A percentile compares a stretch with the other conserved stretches of the same genome.
phyloP scores from a whole-genome alignment of 2,797 vertebrate genomes.

The Melanotaenia maccullochi region DNA sequence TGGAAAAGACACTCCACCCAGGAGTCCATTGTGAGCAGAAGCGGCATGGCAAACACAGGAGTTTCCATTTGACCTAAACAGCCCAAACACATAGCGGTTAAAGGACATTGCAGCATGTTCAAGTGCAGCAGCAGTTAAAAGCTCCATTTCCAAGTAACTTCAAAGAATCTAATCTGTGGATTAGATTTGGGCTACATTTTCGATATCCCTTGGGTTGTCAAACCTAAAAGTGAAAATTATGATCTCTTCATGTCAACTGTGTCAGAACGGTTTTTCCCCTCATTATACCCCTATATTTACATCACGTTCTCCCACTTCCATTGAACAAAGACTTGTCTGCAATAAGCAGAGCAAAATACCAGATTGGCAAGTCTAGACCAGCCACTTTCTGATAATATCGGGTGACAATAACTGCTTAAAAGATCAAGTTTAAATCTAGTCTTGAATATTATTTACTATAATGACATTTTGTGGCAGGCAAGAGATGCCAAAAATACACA shows the following conservation, averaged over 20 bases:
- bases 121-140: neutral
- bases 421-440: neutral
- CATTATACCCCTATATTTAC: neutral
- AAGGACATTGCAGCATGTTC: neutral
- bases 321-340: slow-evolving; percentile 2
- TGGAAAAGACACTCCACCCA: slow-evolving; percentile 84
- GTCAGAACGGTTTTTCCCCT: neutral
- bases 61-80: slow-evolving; percentile 86
- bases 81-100: slow-evolving; percentile 20
- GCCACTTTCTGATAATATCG: slow-evolving; percentile 14
- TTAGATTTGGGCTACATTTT: neutral
- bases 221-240: neutral
- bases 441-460: neutral
- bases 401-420: slow-evolving; percentile 20
- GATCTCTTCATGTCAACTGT: neutral
- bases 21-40: slow-evolving; percentile 84
- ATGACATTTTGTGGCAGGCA: neutral
- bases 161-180: neutral
- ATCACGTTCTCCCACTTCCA: neutral
- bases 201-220: neutral
- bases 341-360: slow-evolving; percentile 8
- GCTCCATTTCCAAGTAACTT: neutral
- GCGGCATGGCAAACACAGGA: slow-evolving; percentile 91
- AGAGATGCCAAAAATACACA: slow-evolving; percentile 2
- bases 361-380: neutral